These are phyloP conservation scores for Amaurobius ferox DNA, from an alignment of 2,888 invertebrate genomes.

Conservation along the genomic window DNA sequence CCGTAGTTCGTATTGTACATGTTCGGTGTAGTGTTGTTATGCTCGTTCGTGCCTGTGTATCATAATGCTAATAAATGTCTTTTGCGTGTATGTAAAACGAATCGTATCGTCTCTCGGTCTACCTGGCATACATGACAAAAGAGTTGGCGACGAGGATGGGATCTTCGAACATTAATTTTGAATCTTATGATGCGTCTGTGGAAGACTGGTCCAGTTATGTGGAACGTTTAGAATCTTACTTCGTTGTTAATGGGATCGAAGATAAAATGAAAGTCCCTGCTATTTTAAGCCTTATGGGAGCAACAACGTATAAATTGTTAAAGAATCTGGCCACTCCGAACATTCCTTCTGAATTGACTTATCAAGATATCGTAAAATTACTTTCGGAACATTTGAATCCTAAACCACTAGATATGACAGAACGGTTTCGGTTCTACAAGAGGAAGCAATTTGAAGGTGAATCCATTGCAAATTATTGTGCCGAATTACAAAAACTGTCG, in stretches of 20 bases:
- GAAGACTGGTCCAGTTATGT: conserved; percentile 45
- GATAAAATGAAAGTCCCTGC: conserved; percentile 43
- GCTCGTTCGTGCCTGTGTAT: conserved; percentile 41
- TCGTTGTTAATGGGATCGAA: conserved; percentile 39
- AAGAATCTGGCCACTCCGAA: conserved; percentile 44
- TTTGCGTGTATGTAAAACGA: conserved; percentile 47
- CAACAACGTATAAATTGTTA: conserved; percentile 43
- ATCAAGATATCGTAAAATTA: conserved; percentile 45
- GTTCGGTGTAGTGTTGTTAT: too few relatives aligned
- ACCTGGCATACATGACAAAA: conserved; percentile 43
- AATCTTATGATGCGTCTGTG: conserved; percentile 44
- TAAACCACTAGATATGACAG: conserved; percentile 38
- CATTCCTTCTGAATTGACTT: conserved; percentile 42
- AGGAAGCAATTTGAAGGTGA: conserved; percentile 52
- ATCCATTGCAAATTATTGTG: conserved; percentile 47
- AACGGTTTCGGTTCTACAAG: conserved; percentile 48
- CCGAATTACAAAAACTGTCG: conserved; percentile 48
- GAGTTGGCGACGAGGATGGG: conserved; percentile 39
- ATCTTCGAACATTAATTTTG: conserved; percentile 43
- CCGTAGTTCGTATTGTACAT: too few relatives aligned
- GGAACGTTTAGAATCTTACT: conserved; percentile 46
- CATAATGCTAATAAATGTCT: conserved; percentile 29
- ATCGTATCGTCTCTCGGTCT: conserved; percentile 43
- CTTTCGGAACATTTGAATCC: conserved; percentile 45
- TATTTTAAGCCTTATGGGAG: conserved; percentile 43